phyloP scores from a whole-genome alignment of 2,888 invertebrate species.

The Drosophila anomelani region DNA sequence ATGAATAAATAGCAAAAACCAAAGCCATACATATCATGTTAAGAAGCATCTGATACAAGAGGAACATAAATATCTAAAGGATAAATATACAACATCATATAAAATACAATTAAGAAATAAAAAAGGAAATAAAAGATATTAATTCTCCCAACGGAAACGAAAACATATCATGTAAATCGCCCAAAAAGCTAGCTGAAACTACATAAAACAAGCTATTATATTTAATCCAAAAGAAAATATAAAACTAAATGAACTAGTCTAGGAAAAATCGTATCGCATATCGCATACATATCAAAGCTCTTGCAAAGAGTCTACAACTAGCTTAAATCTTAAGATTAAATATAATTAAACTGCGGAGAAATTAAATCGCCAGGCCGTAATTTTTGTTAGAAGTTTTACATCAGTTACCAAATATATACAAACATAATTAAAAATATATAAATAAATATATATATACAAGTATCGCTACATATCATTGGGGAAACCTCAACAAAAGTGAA shows the following conservation, averaged over 20 bases:
- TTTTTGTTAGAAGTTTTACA: conserved; percentile 70
- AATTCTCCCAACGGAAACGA: conserved; percentile 9
- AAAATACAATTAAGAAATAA: neutral
- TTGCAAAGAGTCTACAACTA: conserved; percentile 71
- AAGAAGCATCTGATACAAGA: neutral
- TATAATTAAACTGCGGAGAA: conserved; percentile 17
- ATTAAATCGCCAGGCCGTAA: conserved; percentile 11
- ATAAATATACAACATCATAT: neutral
- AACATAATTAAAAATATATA: conserved; percentile 2
- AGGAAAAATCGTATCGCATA: conserved; percentile 57
- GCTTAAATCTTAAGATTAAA: conserved; percentile 45
- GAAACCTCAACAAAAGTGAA: conserved; percentile 25
- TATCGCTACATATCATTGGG: conserved; percentile 64
- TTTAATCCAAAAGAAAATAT: conserved; percentile 8
- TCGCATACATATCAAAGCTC: conserved; percentile 81
- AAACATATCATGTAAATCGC: conserved; percentile 45
- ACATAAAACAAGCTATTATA: conserved; percentile 13
- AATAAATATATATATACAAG: conserved; percentile 10
- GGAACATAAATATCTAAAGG: neutral
- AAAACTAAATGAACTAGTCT: conserved; percentile 58
- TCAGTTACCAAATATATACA: conserved; percentile 15
- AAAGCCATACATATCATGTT: conserved; percentile 23
- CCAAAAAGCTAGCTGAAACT: conserved; percentile 24
- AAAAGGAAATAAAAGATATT: neutral
- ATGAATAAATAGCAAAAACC: neutral